phyloP scores from a whole-genome alignment of 2,888 invertebrate species.

The Meteorus cinctellus region DNA sequence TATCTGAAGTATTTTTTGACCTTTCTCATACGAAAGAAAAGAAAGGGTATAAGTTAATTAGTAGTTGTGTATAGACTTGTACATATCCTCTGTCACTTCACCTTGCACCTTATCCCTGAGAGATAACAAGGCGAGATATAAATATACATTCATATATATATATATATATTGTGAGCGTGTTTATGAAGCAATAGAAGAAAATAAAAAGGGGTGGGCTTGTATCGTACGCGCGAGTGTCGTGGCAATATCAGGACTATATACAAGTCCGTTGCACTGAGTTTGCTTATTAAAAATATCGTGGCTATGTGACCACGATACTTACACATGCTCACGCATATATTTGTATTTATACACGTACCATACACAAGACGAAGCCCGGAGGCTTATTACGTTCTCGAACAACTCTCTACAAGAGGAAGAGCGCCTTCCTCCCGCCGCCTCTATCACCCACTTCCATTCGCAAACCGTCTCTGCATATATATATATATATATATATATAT shows the following conservation, averaged over 20 bases:
- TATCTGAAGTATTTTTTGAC: neutral
- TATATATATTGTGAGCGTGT: conserved; percentile 19
- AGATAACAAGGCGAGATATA: conserved; percentile 42
- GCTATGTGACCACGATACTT: conserved; percentile 52
- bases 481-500: neutral
- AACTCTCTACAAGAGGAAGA: neutral
- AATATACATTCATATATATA: conserved; percentile 45
- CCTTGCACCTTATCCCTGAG: conserved; percentile 32
- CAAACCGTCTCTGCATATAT: neutral
- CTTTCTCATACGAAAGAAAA: neutral
- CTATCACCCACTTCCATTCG: neutral
- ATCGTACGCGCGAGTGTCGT: conserved; percentile 52
- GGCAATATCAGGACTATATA: conserved; percentile 62
- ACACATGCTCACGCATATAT: conserved; percentile 45
- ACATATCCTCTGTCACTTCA: conserved; percentile 45
- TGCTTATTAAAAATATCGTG: conserved; percentile 72
- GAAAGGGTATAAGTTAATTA: conserved; percentile 63
- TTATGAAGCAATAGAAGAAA: conserved; percentile 29
- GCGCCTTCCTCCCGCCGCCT: neutral
- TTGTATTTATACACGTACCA: conserved; percentile 45
- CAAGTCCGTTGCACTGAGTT: conserved; percentile 66
- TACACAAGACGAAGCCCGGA: conserved; percentile 45
- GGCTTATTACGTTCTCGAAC: conserved; percentile 60
- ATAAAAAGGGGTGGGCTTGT: conserved; percentile 30
- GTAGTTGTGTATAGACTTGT: conserved; percentile 55